Base-by-base conservation (phyloP, 2,113 vertebrate genomes). In the Monarcha castaneiventris region DNA sequence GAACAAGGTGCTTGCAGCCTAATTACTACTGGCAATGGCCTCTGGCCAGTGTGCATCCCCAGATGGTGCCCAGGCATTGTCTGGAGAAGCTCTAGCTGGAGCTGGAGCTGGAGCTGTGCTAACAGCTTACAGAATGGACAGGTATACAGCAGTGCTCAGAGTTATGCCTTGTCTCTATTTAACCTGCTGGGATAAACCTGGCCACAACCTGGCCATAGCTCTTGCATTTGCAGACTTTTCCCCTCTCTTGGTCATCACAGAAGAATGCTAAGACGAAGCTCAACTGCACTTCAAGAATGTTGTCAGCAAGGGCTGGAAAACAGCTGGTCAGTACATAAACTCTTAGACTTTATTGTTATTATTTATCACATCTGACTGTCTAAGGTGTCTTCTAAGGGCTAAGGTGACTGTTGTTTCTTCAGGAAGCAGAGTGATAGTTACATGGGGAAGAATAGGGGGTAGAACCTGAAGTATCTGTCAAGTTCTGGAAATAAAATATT, bases 1-100 rank as follows among this genome's bases (percentile, higher is more conserved):
- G 48, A 97, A 84, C 32, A 75, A 93, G 86, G 17, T 75, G 73
- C 56, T 69, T 93, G 27, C 80, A 95, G 93, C 64, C 93, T 92
- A 81, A 94, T 81, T 84, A 78, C 52, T 67, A 13, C 30, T 81
- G 80, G 52, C 17, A 56, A 94, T 87, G 83, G 89, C 80, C 69
- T 35, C 58, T 74, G 82, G 95, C 92, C 90, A 94, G 72, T 62
- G 73, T 3, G 1, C 66, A 52, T 54, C 88, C 85, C 54, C 91
- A 93, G 68, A 93, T n/a, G 1, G 76, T 63, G 83, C 52, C 83
- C 80, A 71, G 59, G 61, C 44, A 7, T 61, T 84, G 91, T 81
- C 93, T 92, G 89, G 33, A 93, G 75, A 44, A 96, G 79, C 2
- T 71, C 64, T 13, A 46, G 2, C 13, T 43, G 62, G 68, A 85